Base-by-base conservation (phyloP, 1,140 invertebrate genomes). In the Bombus huntii region DNA sequence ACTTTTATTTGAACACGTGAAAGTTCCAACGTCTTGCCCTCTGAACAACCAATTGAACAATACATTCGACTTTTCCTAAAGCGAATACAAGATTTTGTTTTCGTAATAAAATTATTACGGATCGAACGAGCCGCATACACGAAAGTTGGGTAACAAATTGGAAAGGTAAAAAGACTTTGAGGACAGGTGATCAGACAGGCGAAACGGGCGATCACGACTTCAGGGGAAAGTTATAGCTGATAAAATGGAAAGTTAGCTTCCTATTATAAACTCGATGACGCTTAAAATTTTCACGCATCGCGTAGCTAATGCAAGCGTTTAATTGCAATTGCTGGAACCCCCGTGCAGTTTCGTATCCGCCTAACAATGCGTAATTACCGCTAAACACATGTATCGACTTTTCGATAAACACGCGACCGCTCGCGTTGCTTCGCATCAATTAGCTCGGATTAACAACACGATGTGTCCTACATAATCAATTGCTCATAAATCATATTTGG, bases 351-450 rank as follows among this genome's bases (percentile, higher is more conserved):
- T 86, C 73, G 68, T 76, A 65, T 88, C 86, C 77, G 57, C 73
- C 79, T 81, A 80, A 88, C 88, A 89, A 83, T 88, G 70, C 59
- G 80, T 82, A 89, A 89, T 89, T 80, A 89, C 79, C 87, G 74
- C 78, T 86, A 89, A 89, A 89, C 81, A 66, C 70, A 70, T 78
- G 87, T 83, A 89, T 89, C 87, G 88, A 89, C 84, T 86, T 89
- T 89, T 89, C 87, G 84, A 86, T 80, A 89, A 89, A 89, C 88
- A 57, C 74, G 74, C 62, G 59, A 44, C 39, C 34, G 62, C n/a
- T 39, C 74, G 44, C 75, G 77, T 53, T 80, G 47, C 53, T 72
- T 34, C 79, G 79, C 65, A 53, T 78, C 70, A 89, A 89, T 89
- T 86, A 86, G 65, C 84, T 80, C 53, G 88, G 84, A 83, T 89